phyloP scores from a whole-genome alignment of 2,113 vertebrate genomes.

The Nibea albiflora region DNA sequence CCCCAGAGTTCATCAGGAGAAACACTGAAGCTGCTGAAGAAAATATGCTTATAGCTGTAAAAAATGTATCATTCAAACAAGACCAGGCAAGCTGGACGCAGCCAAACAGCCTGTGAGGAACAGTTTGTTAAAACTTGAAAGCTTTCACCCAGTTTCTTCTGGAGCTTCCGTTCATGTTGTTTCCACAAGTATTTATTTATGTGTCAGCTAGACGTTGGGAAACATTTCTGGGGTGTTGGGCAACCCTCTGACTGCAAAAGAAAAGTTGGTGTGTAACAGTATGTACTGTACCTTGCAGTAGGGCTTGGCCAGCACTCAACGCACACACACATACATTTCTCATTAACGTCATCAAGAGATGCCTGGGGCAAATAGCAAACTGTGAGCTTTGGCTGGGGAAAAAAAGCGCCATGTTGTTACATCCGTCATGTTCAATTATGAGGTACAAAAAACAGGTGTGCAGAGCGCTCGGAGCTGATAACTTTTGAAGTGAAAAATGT shows the following conservation, averaged over 20 bases:
- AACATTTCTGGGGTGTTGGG: constrained; percentile 4
- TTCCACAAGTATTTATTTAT: not conserved
- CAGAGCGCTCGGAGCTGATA: constrained; percentile 14
- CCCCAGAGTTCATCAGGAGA: not conserved
- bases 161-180: not conserved
- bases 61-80: not conserved
- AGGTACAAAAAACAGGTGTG: constrained; percentile 19
- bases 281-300: not conserved
- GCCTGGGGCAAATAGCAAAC: constrained; percentile 30
- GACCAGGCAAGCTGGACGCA: not conserved
- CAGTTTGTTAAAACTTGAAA: not conserved
- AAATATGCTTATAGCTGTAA: not conserved
- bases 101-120: not conserved
- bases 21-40: not conserved
- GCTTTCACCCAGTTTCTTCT: not conserved
- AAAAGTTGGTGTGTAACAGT: constrained; percentile 2
- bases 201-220: not conserved
- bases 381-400: not conserved
- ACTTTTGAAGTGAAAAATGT: constrained; percentile 1
- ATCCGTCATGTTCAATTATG: constrained; percentile 3
- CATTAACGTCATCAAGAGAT: constrained; percentile 7
- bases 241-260: not conserved
- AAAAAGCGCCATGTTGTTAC: not conserved
- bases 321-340: constrained; percentile 19
- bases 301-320: constrained; percentile 10